phyloP scores from a whole-genome alignment of 2,888 invertebrate species.

The Rhagonycha lutea region DNA sequence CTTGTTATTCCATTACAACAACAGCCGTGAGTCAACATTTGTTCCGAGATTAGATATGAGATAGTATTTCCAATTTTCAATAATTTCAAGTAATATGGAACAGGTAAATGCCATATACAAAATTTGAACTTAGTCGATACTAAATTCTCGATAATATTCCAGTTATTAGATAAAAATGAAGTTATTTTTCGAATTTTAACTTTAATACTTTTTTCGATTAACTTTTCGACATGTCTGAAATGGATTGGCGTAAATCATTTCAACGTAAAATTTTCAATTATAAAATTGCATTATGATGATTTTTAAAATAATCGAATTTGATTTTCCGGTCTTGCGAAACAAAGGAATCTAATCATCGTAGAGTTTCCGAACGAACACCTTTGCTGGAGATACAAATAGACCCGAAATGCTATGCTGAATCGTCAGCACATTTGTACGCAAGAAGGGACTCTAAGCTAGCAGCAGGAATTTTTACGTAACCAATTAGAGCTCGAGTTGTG shows the following conservation, averaged over 20 bases:
- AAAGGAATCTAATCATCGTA: slow-evolving; percentile 17
- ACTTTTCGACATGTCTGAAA: not conserved
- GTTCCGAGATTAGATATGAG: not conserved
- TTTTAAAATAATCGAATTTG: not conserved
- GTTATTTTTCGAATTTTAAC: slow-evolving; percentile 1
- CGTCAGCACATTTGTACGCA: slow-evolving; percentile 24
- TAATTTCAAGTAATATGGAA: slow-evolving; percentile 1
- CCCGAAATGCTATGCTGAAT: slow-evolving; percentile 21
- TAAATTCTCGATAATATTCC: slow-evolving; percentile 8
- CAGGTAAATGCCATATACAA: not conserved
- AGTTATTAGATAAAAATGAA: slow-evolving; percentile 5
- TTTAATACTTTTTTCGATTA: not conserved
- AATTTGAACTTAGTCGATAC: not conserved
- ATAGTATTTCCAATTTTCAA: slow-evolving; percentile 11
- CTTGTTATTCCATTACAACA: not conserved
- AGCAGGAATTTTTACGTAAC: slow-evolving; percentile 32
- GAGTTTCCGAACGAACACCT: slow-evolving; percentile 12
- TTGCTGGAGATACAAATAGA: slow-evolving; percentile 20
- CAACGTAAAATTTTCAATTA: not conserved
- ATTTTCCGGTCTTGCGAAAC: not conserved
- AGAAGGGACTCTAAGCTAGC: slow-evolving; percentile 16
- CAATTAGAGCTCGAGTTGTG: slow-evolving; percentile 34
- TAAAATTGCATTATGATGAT: not conserved
- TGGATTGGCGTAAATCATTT: not conserved
- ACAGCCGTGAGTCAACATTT: not conserved